Evolutionary conservation across 2,797 vertebrate species (phyloP).

Genomic region (Rhabdophis nuchalis): DNA sequence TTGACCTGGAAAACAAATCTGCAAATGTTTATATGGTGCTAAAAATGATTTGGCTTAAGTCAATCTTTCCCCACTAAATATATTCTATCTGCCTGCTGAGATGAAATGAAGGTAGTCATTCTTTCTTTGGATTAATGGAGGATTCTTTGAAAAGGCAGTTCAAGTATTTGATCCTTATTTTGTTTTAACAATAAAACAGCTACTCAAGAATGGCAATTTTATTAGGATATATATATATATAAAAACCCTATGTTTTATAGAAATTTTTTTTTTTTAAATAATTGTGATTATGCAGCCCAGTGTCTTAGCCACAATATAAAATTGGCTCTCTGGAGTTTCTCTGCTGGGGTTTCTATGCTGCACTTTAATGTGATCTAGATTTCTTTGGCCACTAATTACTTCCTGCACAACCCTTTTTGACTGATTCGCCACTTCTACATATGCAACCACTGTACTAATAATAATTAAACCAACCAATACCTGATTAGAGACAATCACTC

Average conservation of each 20-base stretch:
- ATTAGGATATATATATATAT: neutral
- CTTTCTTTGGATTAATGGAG: neutral
- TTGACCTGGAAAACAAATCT: slow-evolving; percentile 21
- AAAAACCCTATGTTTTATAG: neutral
- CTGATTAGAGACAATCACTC: neutral
- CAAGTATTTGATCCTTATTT: neutral
- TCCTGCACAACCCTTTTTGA: neutral
- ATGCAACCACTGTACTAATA: neutral
- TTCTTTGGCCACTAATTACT: neutral
- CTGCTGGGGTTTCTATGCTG: neutral
- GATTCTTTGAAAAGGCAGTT: neutral
- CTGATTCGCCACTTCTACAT: neutral
- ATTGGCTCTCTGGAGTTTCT: neutral
- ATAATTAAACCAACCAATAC: neutral
- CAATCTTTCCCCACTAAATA: slow-evolving; percentile 8
- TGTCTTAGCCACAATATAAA: neutral
- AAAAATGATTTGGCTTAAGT: slow-evolving; percentile 18
- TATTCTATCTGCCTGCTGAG: neutral
- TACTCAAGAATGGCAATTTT: neutral
- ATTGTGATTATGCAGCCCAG: neutral
- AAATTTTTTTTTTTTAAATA: neutral
- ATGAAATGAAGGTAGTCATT: neutral
- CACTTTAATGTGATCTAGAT: neutral
- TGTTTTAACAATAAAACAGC: neutral
- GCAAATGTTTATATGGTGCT: slow-evolving; percentile 18